Conservation (phyloP, 2,797 vertebrate species). For the Uromys caudimaculatus region DNA sequence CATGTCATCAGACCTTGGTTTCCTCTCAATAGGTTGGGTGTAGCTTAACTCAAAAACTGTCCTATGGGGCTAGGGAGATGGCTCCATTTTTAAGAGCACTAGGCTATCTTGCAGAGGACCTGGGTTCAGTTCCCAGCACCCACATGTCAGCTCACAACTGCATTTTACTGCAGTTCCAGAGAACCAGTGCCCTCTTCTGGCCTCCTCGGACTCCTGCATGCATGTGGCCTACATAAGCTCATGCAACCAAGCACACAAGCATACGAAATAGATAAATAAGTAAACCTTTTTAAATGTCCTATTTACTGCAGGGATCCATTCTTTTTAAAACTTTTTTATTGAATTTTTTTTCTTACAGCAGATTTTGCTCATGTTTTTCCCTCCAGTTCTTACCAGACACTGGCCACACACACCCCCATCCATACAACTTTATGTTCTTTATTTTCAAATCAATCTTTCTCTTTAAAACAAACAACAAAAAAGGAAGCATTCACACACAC, state of each 20-base stretch:
- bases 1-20: not conserved
- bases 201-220: not conserved
- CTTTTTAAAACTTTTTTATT: not conserved
- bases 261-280: not conserved
- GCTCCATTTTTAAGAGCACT: not conserved
- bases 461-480: not conserved
- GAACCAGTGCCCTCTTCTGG: not conserved
- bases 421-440: not conserved
- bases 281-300: not conserved
- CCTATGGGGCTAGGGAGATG: not conserved
- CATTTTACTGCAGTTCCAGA: not conserved
- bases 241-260: not conserved
- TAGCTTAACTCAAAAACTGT: not conserved
- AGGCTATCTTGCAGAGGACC: not conserved
- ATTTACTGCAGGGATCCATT: not conserved
- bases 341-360: not conserved
- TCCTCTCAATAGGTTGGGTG: not conserved
- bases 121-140: not conserved
- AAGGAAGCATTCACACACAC: not conserved
- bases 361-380: not conserved
- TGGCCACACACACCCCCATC: not conserved
- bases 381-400: not conserved
- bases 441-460: not conserved
- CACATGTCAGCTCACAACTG: not conserved
- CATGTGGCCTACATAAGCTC: rapidly evolving